Evolutionary conservation across 2,797 vertebrate genomes (phyloP), one percentile per base, ranked within the genome.

Genomic region (Poecilia gillii): DNA sequence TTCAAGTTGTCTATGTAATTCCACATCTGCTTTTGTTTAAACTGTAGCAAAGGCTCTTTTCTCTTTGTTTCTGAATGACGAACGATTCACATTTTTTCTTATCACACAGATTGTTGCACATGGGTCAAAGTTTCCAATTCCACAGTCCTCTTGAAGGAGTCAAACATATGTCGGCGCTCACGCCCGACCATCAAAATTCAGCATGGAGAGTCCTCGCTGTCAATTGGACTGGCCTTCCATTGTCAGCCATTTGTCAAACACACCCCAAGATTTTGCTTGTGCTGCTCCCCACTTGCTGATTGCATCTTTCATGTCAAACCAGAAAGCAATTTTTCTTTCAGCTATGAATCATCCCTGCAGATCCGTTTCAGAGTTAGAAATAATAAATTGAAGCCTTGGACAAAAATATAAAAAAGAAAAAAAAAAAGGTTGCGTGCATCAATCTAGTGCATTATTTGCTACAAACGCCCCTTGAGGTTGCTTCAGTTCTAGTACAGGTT

Each of bases 171-270:
- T 73, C 80, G 49, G 73, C 75, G 85, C 76, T 87, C 77, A 80
- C 78, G 73, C 57, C 57, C 70, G 74, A 83, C 76, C 73, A 57
- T 84, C 81, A 78, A 39, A 71, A 77, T 51, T 80, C 77, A 41
- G 77, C 4, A 0, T 75, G 57, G 51, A 78, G 72, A 83, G 77
- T 57, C 68, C 72, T 78, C 72, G 46, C 86, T 87, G 89, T 90
- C 90, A 93, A 45, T 81, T 84, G 88, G 87, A 87, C 86, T 84
- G 86, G 84, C 85, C 76, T 74, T 78, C 72, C 5, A 28, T 79
- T 80, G 85, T 92, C 88, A 82, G 77, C 75, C 87, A 87, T 93
- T 91, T 90, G 84, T 91, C 90, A 92, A 89, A 81, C 83, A 55
- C n/a, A n/a, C 46, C 43, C 72, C 84, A 88, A 86, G 81, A 79